These are phyloP conservation scores for Drosophila borborema DNA, from an alignment of 2,888 invertebrate species.

Conservation along the genomic window DNA sequence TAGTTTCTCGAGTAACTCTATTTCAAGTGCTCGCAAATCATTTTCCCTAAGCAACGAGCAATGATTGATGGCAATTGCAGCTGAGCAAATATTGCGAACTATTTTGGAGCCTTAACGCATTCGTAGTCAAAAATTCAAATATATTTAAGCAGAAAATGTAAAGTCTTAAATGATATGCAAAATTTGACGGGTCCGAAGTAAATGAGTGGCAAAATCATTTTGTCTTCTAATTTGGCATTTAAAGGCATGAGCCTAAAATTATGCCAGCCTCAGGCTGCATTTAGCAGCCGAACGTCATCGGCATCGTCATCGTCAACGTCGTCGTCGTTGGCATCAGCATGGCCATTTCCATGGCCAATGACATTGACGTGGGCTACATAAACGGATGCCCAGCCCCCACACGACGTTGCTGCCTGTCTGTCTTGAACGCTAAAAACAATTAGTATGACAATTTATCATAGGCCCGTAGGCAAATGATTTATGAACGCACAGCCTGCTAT, in stretches of 20 bases:
- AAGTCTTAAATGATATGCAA: slow-evolving; percentile 56
- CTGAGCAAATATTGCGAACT: background rate
- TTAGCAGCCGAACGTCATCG: slow-evolving; percentile 39
- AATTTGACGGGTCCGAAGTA: slow-evolving; percentile 53
- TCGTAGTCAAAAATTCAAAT: slow-evolving; percentile 1
- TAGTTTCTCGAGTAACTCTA: slow-evolving; percentile 28
- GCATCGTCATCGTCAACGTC: slow-evolving; percentile 9
- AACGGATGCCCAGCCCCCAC: background rate
- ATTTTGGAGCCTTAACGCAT: background rate
- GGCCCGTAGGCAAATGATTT: slow-evolving; percentile 74
- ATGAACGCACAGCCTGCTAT: slow-evolving; percentile 59
- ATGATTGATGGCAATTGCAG: slow-evolving; percentile 52
- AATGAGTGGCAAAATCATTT: slow-evolving; percentile 59
- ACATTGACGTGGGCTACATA: slow-evolving; percentile 18
- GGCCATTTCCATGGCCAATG: slow-evolving; percentile 1
- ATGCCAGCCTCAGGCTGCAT: slow-evolving; percentile 45
- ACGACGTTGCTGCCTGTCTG: slow-evolving; percentile 44
- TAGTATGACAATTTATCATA: slow-evolving; percentile 83
- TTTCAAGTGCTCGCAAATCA: background rate
- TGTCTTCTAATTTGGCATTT: slow-evolving; percentile 55
- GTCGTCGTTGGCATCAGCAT: background rate
- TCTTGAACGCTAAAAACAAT: slow-evolving; percentile 79
- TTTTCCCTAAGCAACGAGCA: too few species aligned
- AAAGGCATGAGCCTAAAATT: slow-evolving; percentile 36
- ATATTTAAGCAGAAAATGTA: slow-evolving; percentile 5